Percentiles rank a stretch among this genome's conserved stretches.
These are phyloP conservation scores for Saccostrea cuccullata DNA, from an alignment of 1,140 invertebrate genomes.

Conservation along the genomic window DNA sequence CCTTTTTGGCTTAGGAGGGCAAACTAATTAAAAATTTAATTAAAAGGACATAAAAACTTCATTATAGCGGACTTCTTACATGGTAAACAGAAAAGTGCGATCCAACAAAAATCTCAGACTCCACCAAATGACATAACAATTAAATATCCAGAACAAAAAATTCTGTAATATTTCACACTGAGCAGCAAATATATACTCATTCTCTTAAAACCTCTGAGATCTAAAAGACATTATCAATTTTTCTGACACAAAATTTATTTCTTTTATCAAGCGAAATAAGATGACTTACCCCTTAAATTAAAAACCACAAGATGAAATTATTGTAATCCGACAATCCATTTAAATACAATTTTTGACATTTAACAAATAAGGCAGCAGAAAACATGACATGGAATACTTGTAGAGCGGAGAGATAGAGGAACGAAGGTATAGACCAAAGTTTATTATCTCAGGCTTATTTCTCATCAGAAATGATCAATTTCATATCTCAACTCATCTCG, in stretches of 20 bases:
- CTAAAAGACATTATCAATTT: conserved; percentile 10
- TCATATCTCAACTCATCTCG: conserved; percentile 30
- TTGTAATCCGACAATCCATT: conserved; percentile 32
- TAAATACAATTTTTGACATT: conserved; percentile 34
- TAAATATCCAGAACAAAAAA: not conserved
- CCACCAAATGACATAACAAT: conserved; percentile 22
- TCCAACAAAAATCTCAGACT: not conserved
- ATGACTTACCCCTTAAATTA: conserved; percentile 4
- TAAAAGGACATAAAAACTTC: not conserved
- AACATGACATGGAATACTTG: conserved; percentile 22
- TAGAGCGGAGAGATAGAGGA: not conserved
- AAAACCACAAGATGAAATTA: conserved; percentile 29
- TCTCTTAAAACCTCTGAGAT: conserved; percentile 4
- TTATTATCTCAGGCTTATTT: conserved; percentile 25
- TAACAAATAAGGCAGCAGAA: conserved; percentile 22
- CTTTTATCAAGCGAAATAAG: conserved; percentile 1
- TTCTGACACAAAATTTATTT: conserved; percentile 16
- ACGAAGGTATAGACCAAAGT: not conserved
- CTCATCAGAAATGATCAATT: conserved; percentile 36
- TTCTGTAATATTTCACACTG: not conserved
- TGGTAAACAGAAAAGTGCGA: not conserved
- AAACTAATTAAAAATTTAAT: conserved; percentile 33
- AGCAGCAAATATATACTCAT: conserved; percentile 21
- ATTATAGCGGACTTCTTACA: not conserved
- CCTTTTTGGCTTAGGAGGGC: conserved; percentile 8